Evolutionary conservation across 2,797 vertebrate genomes (phyloP), one percentile per base, ranked within the genome.

Genomic region (Megaceryle alcyon): DNA sequence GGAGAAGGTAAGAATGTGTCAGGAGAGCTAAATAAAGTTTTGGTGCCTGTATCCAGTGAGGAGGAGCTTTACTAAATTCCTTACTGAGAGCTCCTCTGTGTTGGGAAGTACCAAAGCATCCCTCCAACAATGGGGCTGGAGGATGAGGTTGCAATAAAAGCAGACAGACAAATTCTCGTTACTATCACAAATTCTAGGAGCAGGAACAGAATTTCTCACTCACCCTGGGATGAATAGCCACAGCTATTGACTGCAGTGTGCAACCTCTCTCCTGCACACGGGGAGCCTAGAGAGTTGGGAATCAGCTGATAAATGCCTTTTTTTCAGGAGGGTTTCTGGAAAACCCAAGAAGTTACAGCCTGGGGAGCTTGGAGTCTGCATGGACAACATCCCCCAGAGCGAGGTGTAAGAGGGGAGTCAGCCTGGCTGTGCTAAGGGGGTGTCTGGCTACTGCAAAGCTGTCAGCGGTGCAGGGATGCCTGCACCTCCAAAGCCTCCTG

Each of bases 381-480:
- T 0, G 0, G 46, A 33, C 31, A 61, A 14, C 28, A 37, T 61
- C 28, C 35, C 14, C 10, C 2, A 3, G 61, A 49, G 41, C 1
- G 0, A 23, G 12, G n/a, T 3, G 2, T 22, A 33, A 48, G 15
- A 78, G 25, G 5, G 21, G 37, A 46, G 43, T 57, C 65, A 78
- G n/a, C 14, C 21, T 0, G 0, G 23, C 48, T 56, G 35, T 66
- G 17, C 31, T 82, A 33, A 56, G 21, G 14, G 14, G 41, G 6
- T 66, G 25, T 65, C 46, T 2, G 5, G 12, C 18, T 12, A 25
- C 7, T 0, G 0, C 0, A 0, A 33, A 56, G 59, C 46, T 81
- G 76, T 28, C 2, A 1, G 53, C 37, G 3, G 1, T 4, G 1
- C 2, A 4, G 59, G 35, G 37, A 33, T 54, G 41, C 29, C n/a